These are phyloP conservation scores for Caenorhabditis inopinata DNA, from an alignment of 1,140 invertebrate genomes.

Conservation along the genomic window DNA sequence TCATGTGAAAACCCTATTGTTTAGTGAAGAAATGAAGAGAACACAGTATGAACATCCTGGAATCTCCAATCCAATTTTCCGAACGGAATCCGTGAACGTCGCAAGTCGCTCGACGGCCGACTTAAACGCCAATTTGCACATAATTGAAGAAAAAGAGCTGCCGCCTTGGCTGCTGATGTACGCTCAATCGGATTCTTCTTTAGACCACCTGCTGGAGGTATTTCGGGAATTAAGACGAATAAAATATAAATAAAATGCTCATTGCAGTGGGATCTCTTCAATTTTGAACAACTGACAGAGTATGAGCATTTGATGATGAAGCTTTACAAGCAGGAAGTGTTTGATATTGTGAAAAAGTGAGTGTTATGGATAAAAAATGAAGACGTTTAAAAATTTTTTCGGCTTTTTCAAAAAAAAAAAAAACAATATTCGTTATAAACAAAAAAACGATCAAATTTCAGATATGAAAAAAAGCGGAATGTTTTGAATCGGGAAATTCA, in stretches of 20 bases:
- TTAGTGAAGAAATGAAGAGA: slow-evolving; percentile 8
- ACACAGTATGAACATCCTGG: slow-evolving; percentile 8
- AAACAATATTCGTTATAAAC: too few relatives aligned
- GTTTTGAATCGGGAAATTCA: slow-evolving; percentile 26
- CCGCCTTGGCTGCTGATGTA: slow-evolving; percentile 20
- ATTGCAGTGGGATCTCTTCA: slow-evolving; percentile 25
- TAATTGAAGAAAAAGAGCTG: neutral
- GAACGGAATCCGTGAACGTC: slow-evolving; percentile 6
- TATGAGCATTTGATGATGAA: slow-evolving; percentile 23
- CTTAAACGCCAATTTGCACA: neutral
- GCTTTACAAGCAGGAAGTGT: slow-evolving; percentile 30
- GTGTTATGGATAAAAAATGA: neutral
- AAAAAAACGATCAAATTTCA: neutral
- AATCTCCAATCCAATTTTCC: neutral
- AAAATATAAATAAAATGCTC: neutral
- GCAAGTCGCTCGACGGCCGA: neutral
- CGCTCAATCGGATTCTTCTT: slow-evolving; percentile 8
- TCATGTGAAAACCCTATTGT: too few relatives aligned
- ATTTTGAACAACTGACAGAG: slow-evolving; percentile 23
- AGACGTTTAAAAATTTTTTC: too few relatives aligned
- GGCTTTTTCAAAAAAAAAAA: neutral
- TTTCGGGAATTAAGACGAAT: neutral
- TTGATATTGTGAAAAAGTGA: slow-evolving; percentile 29
- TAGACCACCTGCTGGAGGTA: slow-evolving; percentile 27
- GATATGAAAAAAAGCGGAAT: slow-evolving; percentile 25